Evolutionary conservation across 2,113 vertebrate genomes (phyloP).

Genomic region (Paedocypris sp.): DNA sequence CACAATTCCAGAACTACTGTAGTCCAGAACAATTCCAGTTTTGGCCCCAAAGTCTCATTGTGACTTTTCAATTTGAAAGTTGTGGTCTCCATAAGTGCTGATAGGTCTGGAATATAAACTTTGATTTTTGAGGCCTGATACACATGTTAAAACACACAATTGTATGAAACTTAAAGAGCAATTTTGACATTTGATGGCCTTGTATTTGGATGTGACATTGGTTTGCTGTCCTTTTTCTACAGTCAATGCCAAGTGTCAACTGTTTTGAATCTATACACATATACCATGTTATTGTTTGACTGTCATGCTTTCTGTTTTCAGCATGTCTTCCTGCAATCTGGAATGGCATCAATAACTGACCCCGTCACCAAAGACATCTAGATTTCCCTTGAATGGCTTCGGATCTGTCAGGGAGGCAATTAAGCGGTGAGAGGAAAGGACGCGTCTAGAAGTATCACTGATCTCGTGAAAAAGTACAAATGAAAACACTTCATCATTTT

Average conservation of each 20-base stretch:
- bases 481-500: too few relatives aligned
- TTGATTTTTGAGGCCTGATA: too few relatives aligned
- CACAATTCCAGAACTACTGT: too few relatives aligned
- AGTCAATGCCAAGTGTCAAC: background rate
- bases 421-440: too few relatives aligned
- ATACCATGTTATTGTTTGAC: background rate
- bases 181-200: background rate
- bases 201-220: background rate
- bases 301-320: conserved; percentile 7
- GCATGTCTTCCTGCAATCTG: background rate
- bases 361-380: background rate
- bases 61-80: too few relatives aligned
- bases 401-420: background rate
- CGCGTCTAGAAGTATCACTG: background rate
- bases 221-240: background rate
- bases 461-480: too few relatives aligned
- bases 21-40: too few relatives aligned
- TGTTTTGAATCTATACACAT: background rate
- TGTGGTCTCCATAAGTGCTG: too few relatives aligned
- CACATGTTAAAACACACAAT: too few relatives aligned
- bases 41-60: too few relatives aligned
- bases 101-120: too few relatives aligned
- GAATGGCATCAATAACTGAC: background rate
- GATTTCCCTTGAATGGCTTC: background rate
- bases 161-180: too few relatives aligned